phyloP scores from a whole-genome alignment of 2,797 vertebrate species.

The Sarcoramphus papa region DNA sequence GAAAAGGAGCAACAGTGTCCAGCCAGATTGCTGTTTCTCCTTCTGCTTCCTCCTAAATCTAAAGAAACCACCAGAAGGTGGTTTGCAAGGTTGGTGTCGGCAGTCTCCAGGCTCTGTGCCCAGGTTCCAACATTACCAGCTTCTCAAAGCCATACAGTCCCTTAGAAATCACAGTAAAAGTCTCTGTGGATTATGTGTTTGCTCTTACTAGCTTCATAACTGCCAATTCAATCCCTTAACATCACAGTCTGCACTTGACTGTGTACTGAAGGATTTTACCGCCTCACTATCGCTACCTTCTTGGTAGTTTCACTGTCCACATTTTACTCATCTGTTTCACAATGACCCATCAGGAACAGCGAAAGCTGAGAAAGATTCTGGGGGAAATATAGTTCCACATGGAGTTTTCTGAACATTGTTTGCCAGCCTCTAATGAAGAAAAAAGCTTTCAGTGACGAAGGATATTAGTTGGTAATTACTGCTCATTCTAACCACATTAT shows the following conservation, averaged over 20 bases:
- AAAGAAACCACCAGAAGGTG: not conserved
- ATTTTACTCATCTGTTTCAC: not conserved
- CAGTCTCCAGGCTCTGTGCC: not conserved
- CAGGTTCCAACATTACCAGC: not conserved
- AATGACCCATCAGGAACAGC: not conserved
- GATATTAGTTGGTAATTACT: not conserved
- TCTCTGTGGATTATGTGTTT: not conserved
- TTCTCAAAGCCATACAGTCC: not conserved
- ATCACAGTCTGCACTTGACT: rapidly evolving
- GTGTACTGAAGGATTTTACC: not conserved
- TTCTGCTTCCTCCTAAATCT: not conserved
- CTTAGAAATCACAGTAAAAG: not conserved
- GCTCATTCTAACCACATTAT: not conserved
- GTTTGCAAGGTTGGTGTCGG: not conserved
- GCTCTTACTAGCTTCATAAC: not conserved
- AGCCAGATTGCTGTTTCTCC: not conserved
- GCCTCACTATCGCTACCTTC: not conserved
- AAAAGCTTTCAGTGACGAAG: not conserved
- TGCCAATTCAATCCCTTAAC: not conserved
- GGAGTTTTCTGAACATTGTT: not conserved
- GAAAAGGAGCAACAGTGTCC: not conserved
- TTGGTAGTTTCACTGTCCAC: not conserved
- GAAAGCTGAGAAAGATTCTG: not conserved
- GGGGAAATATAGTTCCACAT: not conserved
- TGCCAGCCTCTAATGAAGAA: not conserved